phyloP scores from a whole-genome alignment of 2,888 invertebrate species.

The Polia nebulosa region DNA sequence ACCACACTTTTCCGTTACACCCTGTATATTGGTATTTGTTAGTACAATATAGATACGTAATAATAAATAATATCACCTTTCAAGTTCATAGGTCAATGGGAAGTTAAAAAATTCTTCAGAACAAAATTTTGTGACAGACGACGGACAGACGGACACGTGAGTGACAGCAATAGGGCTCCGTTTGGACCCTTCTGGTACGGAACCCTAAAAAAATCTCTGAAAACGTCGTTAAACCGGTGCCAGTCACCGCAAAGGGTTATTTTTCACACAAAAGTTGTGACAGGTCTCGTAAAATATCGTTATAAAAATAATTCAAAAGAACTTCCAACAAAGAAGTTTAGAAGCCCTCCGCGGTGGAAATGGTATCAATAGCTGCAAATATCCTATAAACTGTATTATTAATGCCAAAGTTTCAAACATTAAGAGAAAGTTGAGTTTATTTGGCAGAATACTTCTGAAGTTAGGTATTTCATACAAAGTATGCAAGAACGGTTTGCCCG shows the following conservation, averaged over 20 bases:
- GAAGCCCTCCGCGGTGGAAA: conserved; percentile 33
- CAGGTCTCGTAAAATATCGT: conserved; percentile 59
- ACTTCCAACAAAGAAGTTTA: conserved; percentile 59
- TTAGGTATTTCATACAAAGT: conserved; percentile 19
- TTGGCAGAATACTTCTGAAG: conserved; percentile 31
- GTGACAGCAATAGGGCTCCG: too few species aligned
- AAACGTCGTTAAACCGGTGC: conserved; percentile 49
- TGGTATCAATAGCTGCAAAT: conserved; percentile 52
- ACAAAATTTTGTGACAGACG: too few species aligned
- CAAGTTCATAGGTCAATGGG: too few species aligned
- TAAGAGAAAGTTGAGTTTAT: conserved; percentile 40
- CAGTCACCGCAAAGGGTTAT: conserved; percentile 63
- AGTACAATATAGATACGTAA: too few species aligned
- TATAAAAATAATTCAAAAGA: conserved; percentile 43
- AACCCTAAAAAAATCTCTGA: conserved; percentile 37
- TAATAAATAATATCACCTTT: too few species aligned
- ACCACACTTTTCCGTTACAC: too few species aligned
- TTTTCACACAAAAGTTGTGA: conserved; percentile 67
- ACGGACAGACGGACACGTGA: too few species aligned
- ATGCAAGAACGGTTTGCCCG: conserved; percentile 7
- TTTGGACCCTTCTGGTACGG: too few species aligned
- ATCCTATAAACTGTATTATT: conserved; percentile 52
- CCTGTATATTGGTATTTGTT: too few species aligned
- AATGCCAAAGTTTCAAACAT: conserved; percentile 35
- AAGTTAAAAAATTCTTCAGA: too few species aligned